Evolutionary conservation across 2,888 invertebrate species (phyloP).

Genomic region (Dryocosmus kuriphilus): DNA sequence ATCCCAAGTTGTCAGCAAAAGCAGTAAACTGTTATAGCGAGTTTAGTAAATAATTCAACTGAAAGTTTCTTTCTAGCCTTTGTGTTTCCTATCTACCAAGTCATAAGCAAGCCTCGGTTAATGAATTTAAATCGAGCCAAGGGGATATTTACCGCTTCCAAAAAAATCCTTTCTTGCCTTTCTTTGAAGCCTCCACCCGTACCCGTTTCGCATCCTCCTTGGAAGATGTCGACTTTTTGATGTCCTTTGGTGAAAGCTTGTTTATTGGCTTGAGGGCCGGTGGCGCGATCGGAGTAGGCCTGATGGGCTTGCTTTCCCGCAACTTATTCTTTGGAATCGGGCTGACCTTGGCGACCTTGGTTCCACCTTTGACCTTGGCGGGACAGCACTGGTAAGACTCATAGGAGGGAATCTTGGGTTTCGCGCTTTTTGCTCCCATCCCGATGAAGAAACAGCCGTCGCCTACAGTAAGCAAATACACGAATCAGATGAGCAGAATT

Average conservation of each 20-base stretch:
- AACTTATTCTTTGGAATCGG: constrained; percentile 60
- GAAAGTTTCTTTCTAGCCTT: too few relatives aligned
- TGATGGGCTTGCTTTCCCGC: constrained; percentile 62
- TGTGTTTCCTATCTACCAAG: too few relatives aligned
- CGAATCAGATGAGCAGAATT: constrained; percentile 71
- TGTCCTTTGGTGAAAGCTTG: constrained; percentile 77
- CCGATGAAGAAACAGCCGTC: constrained; percentile 98
- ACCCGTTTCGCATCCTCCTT: constrained; percentile 65
- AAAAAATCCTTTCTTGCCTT: constrained; percentile 91
- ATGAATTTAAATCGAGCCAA: constrained; percentile 9
- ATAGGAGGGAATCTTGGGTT: constrained; percentile 87
- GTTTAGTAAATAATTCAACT: too few relatives aligned
- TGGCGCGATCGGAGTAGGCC: constrained; percentile 63
- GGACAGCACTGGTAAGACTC: constrained; percentile 96
- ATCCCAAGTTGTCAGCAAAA: too few relatives aligned
- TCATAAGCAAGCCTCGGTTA: neutral
- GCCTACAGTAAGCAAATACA: constrained; percentile 96
- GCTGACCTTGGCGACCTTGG: constrained; percentile 88
- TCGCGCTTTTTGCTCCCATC: constrained; percentile 91
- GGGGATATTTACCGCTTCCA: constrained; percentile 87
- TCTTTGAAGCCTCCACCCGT: constrained; percentile 79
- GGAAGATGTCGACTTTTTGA: constrained; percentile 73
- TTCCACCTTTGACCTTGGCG: constrained; percentile 88
- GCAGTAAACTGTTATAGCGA: too few relatives aligned
- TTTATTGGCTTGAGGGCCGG: constrained; percentile 74